These are phyloP conservation scores for Hycleus phaleratus DNA, from an alignment of 1,140 invertebrate species.

Conservation along the genomic window DNA sequence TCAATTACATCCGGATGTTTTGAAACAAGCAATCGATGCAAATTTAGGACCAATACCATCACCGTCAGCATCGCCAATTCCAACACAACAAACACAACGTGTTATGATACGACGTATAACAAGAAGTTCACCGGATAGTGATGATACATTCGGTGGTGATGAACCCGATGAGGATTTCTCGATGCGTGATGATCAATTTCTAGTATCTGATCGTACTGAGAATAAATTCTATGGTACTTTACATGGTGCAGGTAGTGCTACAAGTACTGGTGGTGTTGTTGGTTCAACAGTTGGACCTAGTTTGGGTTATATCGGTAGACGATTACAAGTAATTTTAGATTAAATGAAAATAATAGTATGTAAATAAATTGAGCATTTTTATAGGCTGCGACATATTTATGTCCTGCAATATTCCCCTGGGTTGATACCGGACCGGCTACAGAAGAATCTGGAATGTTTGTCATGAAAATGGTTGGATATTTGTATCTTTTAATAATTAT, in stretches of 20 bases:
- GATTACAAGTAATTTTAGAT: constrained; percentile 38
- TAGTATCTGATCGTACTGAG: constrained; percentile 75
- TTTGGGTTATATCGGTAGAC: constrained; percentile 51
- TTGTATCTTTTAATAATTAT: constrained; percentile 73
- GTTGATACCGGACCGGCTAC: constrained; percentile 79
- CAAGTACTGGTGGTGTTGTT: constrained; percentile 40
- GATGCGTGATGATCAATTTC: constrained; percentile 71
- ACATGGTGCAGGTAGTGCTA: constrained; percentile 44
- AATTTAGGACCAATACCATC: constrained; percentile 24
- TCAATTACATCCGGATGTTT: constrained; percentile 49
- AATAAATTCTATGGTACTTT: constrained; percentile 71
- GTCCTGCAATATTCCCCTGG: constrained; percentile 81
- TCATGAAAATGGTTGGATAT: constrained; percentile 79
- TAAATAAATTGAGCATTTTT: constrained; percentile 7
- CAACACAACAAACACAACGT: constrained; percentile 40
- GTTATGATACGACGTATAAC: constrained; percentile 62
- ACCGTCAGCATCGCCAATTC: constrained; percentile 34
- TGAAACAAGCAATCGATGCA: constrained; percentile 41
- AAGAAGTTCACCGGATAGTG: constrained; percentile 72
- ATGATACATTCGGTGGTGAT: constrained; percentile 72
- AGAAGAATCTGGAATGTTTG: constrained; percentile 72
- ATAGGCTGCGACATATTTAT: constrained; percentile 68
- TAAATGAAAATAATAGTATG: not conserved
- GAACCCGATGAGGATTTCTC: constrained; percentile 67
- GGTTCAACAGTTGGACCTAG: constrained; percentile 45